A percentile compares a stretch with the other conserved stretches of the same genome.
Evolutionary conservation across 2,888 invertebrate genomes (phyloP).

Genomic region (Gandaritis pyraliata): DNA sequence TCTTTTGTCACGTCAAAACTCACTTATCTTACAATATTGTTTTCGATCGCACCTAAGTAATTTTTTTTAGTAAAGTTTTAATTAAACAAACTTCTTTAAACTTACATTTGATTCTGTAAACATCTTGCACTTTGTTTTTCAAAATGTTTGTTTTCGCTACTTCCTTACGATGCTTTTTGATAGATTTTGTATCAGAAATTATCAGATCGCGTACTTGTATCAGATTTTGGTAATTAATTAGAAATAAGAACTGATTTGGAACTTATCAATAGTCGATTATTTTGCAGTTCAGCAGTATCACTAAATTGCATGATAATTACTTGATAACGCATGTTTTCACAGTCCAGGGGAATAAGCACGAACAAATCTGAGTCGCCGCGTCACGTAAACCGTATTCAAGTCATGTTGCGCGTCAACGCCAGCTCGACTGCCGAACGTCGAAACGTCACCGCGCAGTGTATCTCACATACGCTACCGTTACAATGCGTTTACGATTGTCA

Average conservation of each 20-base stretch:
- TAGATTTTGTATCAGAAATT: not conserved
- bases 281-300: slow-evolving; percentile 22
- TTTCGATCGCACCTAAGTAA: slow-evolving; percentile 13
- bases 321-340: slow-evolving; percentile 23
- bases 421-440: too few relatives aligned
- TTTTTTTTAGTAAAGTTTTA: slow-evolving; percentile 1
- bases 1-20: not conserved
- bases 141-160: slow-evolving; percentile 14
- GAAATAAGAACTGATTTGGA: slow-evolving; percentile 4
- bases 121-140: slow-evolving; percentile 23
- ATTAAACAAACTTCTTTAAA: slow-evolving; percentile 6
- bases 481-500: too few relatives aligned
- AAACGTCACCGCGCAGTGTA: too few relatives aligned
- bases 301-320: slow-evolving; percentile 22
- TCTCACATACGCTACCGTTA: too few relatives aligned
- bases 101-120: not conserved
- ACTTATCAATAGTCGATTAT: slow-evolving; percentile 12
- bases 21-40: not conserved
- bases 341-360: too few relatives aligned
- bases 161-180: slow-evolving; percentile 14
- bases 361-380: too few relatives aligned
- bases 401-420: too few relatives aligned
- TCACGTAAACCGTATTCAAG: too few relatives aligned
- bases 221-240: slow-evolving; percentile 12
- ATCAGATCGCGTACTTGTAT: not conserved